phyloP scores from a whole-genome alignment of 2,888 invertebrate genomes.

The Branchipolynoe longqiensis region DNA sequence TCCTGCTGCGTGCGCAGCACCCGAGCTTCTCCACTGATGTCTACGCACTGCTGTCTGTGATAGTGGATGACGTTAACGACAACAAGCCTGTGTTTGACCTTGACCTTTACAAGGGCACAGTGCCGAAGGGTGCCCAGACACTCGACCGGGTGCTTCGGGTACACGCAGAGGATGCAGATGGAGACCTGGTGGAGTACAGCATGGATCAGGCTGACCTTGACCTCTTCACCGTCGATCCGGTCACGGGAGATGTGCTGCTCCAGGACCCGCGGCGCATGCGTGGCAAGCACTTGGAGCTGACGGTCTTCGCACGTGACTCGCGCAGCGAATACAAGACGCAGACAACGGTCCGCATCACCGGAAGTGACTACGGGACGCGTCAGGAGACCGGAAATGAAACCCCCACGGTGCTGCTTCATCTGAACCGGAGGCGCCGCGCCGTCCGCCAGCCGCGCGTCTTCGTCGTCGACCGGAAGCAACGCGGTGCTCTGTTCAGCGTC shows the following conservation, averaged over 20 bases:
- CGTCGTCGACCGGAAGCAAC: slow-evolving; percentile 33
- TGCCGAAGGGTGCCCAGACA: background rate
- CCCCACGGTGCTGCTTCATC: background rate
- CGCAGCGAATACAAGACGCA: background rate
- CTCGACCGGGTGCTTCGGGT: background rate
- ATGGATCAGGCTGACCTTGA: slow-evolving; percentile 10
- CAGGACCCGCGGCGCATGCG: background rate
- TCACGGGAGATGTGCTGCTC: slow-evolving; percentile 17
- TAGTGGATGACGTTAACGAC: slow-evolving; percentile 53
- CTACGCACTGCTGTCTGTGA: slow-evolving; percentile 15
- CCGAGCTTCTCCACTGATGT: background rate
- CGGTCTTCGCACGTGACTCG: slow-evolving; percentile 16
- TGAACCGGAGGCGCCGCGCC: background rate
- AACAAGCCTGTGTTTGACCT: slow-evolving; percentile 48
- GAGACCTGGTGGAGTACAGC: slow-evolving; percentile 10
- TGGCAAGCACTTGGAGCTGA: slow-evolving; percentile 4
- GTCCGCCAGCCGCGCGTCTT: slow-evolving; percentile 12
- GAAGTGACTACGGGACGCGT: background rate
- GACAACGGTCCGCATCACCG: background rate
- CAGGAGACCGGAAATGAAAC: background rate
- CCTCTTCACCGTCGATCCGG: background rate
- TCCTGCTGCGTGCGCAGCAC: slow-evolving; percentile 2
- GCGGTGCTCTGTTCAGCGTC: slow-evolving; percentile 45
- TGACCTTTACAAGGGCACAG: background rate
- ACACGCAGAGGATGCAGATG: slow-evolving; percentile 11